These are phyloP conservation scores for Platycnemis pennipes DNA, from an alignment of 2,888 invertebrate species.

Conservation along the genomic window DNA sequence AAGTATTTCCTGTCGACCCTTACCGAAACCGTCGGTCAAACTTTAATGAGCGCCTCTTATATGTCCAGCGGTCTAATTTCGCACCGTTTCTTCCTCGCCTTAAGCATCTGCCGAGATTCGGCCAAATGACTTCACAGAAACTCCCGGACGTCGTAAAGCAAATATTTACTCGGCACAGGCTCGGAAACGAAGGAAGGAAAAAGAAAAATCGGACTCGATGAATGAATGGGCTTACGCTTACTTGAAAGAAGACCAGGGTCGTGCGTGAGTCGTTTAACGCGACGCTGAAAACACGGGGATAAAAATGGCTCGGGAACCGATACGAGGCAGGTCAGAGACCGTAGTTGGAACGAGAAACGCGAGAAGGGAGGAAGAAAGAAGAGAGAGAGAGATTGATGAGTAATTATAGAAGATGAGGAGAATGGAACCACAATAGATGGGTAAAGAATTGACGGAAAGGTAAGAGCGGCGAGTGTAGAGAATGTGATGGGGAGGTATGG, in stretches of 20 bases:
- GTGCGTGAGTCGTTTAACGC: neutral
- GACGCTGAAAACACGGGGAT: neutral
- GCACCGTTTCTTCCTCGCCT: neutral
- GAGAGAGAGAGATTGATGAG: neutral
- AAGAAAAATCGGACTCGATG: neutral
- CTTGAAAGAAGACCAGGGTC: neutral
- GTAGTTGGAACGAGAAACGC: neutral
- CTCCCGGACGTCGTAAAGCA: neutral
- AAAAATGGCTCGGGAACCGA: neutral
- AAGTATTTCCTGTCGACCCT: too few species aligned
- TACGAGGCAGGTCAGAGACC: neutral
- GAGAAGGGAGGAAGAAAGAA: neutral
- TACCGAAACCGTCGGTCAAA: neutral
- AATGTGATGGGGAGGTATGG: neutral
- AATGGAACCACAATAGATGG: too few species aligned
- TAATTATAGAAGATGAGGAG: neutral
- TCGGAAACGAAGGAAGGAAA: neutral
- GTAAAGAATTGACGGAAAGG: too few species aligned
- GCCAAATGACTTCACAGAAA: neutral
- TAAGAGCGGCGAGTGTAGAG: too few species aligned
- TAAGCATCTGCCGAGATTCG: neutral
- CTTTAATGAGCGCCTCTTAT: neutral
- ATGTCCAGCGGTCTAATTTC: neutral
- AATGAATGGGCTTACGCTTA: neutral
- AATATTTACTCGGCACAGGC: neutral